Percentiles rank a stretch among this genome's conserved stretches.
phyloP scores from a whole-genome alignment of 92 coral and sea anemone species.

The Pocillopora meandrina region DNA sequence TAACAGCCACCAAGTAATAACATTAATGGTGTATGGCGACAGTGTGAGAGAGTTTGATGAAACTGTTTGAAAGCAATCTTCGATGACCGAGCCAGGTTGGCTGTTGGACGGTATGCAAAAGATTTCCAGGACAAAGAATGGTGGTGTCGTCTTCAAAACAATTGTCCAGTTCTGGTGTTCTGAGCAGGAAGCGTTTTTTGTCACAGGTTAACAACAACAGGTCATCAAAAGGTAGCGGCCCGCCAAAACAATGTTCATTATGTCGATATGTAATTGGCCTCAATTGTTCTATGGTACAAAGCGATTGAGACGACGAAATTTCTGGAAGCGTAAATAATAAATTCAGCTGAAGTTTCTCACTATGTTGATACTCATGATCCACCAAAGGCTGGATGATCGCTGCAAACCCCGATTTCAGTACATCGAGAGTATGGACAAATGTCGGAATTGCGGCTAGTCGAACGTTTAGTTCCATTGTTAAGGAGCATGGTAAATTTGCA shows the following conservation, averaged over 20 bases:
- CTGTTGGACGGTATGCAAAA: not conserved
- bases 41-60: not conserved
- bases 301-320: not conserved
- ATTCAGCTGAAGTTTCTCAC: constrained; percentile 7
- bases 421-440: not conserved
- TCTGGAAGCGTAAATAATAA: constrained; percentile 33
- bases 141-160: constrained; percentile 24
- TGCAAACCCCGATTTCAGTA: constrained; percentile 15
- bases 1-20: not conserved
- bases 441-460: not conserved
- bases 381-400: constrained; percentile 13
- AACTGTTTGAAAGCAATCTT: not conserved
- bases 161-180: not conserved
- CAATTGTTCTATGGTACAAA: constrained; percentile 30
- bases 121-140: not conserved
- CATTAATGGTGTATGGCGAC: not conserved
- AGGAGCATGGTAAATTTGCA: constrained; percentile 7
- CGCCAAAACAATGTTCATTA: not conserved
- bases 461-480: constrained; percentile 2
- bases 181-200: not conserved
- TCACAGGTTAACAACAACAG: constrained; percentile 26
- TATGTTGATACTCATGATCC: constrained; percentile 16
- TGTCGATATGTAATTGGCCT: constrained; percentile 15
- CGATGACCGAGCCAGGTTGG: not conserved
- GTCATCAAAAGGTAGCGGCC: constrained; percentile 8